Base-by-base conservation (phyloP, 2,113 vertebrate species). In the Motacilla alba region DNA sequence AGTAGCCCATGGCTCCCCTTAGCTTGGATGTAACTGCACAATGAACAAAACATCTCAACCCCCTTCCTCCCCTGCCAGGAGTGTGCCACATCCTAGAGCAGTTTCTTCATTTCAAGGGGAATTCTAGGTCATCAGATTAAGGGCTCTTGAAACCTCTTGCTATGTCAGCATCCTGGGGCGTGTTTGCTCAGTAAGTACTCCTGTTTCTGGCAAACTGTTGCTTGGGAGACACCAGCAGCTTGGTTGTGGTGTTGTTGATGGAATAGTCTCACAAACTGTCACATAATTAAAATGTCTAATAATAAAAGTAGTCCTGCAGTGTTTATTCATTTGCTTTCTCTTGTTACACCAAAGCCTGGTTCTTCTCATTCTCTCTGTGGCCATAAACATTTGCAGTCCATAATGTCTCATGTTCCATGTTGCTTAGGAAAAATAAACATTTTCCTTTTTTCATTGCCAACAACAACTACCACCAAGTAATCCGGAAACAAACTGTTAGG, bases 341-440 rank as follows among this genome's bases (percentile, higher is more conserved):
- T 93, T 41, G 53, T 92, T 81, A 37, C 62, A 73, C 37, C 23
- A 50, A 60, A 81, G 92, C 90, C 76, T 79, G 77, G 44, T 83
- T 83, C 93, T 58, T 60, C 69, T 93, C 83, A 39, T 83, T 89
- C 85, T 81, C 12, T 87, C 85, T 90, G 56, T 53, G 93, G 77
- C 47, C 92, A 91, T 73, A 95, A 94, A 94, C 88, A 96, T 95
- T 89, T 78, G 80, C 76, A 90, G 90, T 79, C 77, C 49, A 0
- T 83, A 63, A 90, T 53, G 88, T 90, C 93, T 97, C 93, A 46
- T 76, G 90, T 93, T 88, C 80, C 30, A 27, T 0, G 26, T 96
- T 95, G 93, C 96, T 96, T 93, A 96, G 95, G 94, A 79, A 96
- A 96, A 96, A 94, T 73, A 96, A 97, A 96, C 96, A 92, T 92